Evolutionary conservation across 2,888 invertebrate species (phyloP).

Genomic region (Lasioglossum morio): DNA sequence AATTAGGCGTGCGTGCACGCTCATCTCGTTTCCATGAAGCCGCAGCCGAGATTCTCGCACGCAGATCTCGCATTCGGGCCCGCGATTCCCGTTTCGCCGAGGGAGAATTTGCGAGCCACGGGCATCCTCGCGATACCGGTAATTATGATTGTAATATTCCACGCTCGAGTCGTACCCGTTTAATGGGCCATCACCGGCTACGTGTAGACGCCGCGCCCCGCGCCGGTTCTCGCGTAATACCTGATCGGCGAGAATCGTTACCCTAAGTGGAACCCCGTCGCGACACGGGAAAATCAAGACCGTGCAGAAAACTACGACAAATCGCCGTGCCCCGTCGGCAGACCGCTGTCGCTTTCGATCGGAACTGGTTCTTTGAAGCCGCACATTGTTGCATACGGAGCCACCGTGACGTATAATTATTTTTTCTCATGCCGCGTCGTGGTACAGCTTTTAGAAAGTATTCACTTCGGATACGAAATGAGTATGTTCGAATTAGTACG

Average conservation of each 20-base stretch:
- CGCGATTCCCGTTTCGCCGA: neutral
- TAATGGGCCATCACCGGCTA: neutral
- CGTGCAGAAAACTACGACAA: neutral
- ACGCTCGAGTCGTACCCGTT: neutral
- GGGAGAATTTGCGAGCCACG: neutral
- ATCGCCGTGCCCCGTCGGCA: neutral
- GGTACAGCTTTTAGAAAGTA: neutral
- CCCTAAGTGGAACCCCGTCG: slow-evolving; percentile 1
- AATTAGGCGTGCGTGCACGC: slow-evolving; percentile 39
- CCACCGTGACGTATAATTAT: neutral
- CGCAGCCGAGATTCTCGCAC: slow-evolving; percentile 34
- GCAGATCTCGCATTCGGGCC: slow-evolving; percentile 17
- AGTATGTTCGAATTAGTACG: neutral
- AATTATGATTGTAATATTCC: slow-evolving; percentile 32
- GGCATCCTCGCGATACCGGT: slow-evolving; percentile 6
- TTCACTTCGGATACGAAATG: neutral
- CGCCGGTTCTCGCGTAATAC: neutral
- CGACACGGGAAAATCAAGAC: neutral
- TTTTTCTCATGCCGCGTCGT: neutral
- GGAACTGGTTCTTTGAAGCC: neutral
- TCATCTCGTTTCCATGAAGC: neutral
- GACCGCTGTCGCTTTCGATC: neutral
- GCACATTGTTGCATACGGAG: neutral
- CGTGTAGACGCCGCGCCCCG: neutral
- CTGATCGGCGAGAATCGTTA: neutral